These are phyloP conservation scores for Coendou prehensilis DNA, from an alignment of 2,797 vertebrate species.

Conservation along the genomic window DNA sequence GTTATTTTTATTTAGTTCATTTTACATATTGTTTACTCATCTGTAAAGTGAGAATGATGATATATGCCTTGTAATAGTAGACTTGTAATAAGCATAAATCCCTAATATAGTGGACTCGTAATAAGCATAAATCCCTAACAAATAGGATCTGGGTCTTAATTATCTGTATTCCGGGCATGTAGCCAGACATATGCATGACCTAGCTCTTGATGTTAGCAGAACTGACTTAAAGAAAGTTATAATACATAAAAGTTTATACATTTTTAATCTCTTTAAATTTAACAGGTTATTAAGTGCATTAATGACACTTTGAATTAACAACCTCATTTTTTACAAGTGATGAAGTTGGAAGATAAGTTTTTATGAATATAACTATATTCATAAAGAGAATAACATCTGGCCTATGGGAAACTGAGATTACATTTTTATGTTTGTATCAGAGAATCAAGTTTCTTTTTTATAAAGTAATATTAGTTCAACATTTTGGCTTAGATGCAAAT, in stretches of 20 bases:
- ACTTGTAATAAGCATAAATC: not conserved
- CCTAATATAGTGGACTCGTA: not conserved
- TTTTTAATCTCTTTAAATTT: slow-evolving; percentile 56
- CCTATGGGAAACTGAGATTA: slow-evolving; percentile 6
- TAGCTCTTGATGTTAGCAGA: not conserved
- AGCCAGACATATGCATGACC: not conserved
- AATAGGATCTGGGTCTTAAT: not conserved
- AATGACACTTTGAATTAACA: slow-evolving; percentile 52
- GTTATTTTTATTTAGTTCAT: not conserved
- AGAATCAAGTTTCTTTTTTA: not conserved
- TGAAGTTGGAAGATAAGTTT: slow-evolving; percentile 45
- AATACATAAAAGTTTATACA: slow-evolving; percentile 55
- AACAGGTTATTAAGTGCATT: slow-evolving; percentile 54
- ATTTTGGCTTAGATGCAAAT: not conserved
- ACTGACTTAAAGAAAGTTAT: slow-evolving; percentile 55
- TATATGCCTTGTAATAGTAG: not conserved
- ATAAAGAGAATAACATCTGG: slow-evolving; percentile 22
- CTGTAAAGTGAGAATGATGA: not conserved
- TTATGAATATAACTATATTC: slow-evolving; percentile 24
- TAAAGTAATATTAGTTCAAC: not conserved
- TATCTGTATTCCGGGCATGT: not conserved
- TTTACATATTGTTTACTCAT: slow-evolving; percentile 23
- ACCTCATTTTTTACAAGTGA: slow-evolving; percentile 11
- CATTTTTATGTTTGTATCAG: slow-evolving; percentile 17
- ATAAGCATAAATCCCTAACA: not conserved